Base-by-base conservation (phyloP, 2,888 invertebrate genomes). In the Cheilosia urbana region DNA sequence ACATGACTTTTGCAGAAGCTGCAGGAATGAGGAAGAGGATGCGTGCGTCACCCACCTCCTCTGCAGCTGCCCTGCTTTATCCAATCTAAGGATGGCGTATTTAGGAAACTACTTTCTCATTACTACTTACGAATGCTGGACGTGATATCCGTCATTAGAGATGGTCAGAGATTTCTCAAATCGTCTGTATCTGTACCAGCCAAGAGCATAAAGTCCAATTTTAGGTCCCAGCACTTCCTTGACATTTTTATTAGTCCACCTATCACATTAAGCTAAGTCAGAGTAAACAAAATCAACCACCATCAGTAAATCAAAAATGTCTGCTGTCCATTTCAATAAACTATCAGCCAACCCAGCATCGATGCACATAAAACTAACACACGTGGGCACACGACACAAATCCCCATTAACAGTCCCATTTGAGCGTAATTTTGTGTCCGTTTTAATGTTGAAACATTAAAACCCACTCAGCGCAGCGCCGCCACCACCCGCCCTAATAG, bases 371-470 rank as follows among this genome's bases (percentile, higher is more conserved):
- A 62, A 77, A 72, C 78, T 51, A 77, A 37, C 60, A 47, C 55
- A 58, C 65, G 45, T 37, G n/a, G n/a, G 21, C 60, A 47, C 34
- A 47, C 45, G 45, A 37, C 45, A 34, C 45, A 57, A 37, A 69
- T 72, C 27, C 69, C 75, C 80, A 84, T 84, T 84, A 79, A 75
- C 58, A 65, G 63, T 2, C 55, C 45, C 63, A 30, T 78, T 73
- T 73, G 55, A 71, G 49, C 40, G 69, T 69, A 75, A 75, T 58
- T 69, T 68, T 69, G 69, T 79, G 80, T 75, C 62, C 45, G 53
- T 80, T 75, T 84, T 80, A 80, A 75, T 80, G 80, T 80, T 84
- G 24, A 27, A 84, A 71, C 84, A 84, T 84, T 84, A 79, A 84
- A 84, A 84, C 34, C 58, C 79, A 79, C 79, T 75, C 78, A 58